Base-by-base conservation (phyloP, 2,888 invertebrate species). In the Falcaria lacertinaria region DNA sequence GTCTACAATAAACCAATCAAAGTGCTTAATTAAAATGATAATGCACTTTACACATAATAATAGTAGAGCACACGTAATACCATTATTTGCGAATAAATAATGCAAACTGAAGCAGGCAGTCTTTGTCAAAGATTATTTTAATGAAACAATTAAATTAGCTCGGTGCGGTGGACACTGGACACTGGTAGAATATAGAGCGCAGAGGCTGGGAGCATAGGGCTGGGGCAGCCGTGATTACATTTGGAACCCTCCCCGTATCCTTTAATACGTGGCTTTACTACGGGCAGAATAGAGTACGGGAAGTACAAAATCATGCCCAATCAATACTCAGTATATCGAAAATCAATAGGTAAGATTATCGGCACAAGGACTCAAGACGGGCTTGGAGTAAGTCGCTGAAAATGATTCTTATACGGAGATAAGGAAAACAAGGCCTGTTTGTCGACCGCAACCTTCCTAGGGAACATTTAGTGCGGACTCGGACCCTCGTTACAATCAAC, bases 401-500 rank as follows among this genome's bases (percentile, higher is more conserved):
- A 56, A 40, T 70, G 71, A 75, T 74, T 66, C 67, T 64, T 64
- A 65, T 48, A 58, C 58, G 42, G 48, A 70, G 74, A 77, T 78
- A 76, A 78, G 74, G 72, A 69, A 74, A 74, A 76, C 71, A 73
- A 64, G 69, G 61, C 64, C 65, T 72, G 72, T 73, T 74, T 67
- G 75, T 71, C 63, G 69, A 72, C 72, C 73, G 64, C 71, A 71
- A 64, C 70, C 73, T 60, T 80, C 60, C 74, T 65, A 48, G 70
- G 68, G 78, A 79, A 74, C 83, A 79, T 83, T 86, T 82, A 80
- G 78, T 76, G 62, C 68, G 70, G 69, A 62, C 64, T 72, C 73
- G 76, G 79, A 83, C 82, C 83, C 83, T 81, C 75, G 78, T 82
- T 80, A 83, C 85, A 84, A 80, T 85, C 79, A 79, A 69, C 73